phyloP scores from a whole-genome alignment of 1,140 invertebrate species.

The Agrilus planipennis region DNA sequence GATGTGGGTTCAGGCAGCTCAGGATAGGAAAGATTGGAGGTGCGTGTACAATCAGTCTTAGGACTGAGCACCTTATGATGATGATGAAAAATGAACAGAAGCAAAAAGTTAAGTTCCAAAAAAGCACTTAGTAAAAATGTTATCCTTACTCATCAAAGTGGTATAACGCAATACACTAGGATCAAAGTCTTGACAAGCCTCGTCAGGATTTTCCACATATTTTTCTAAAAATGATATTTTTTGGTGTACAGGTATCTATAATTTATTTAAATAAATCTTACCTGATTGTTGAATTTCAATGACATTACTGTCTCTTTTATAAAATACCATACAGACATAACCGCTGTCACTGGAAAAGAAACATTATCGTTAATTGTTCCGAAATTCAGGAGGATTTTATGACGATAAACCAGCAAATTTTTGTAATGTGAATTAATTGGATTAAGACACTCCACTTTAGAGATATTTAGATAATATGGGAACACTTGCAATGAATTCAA shows the following conservation, averaged over 20 bases:
- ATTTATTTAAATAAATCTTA: slow-evolving; percentile 7
- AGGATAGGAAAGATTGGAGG: too few species aligned
- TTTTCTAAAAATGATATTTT: slow-evolving; percentile 17
- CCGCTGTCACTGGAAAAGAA: slow-evolving; percentile 60
- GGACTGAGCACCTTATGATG: too few species aligned
- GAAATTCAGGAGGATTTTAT: background rate
- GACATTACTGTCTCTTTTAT: slow-evolving; percentile 64
- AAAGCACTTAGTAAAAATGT: background rate
- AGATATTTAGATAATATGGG: background rate
- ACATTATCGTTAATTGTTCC: background rate
- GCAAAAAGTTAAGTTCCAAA: background rate
- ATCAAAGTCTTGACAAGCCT: slow-evolving; percentile 45
- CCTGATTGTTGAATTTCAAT: slow-evolving; percentile 60
- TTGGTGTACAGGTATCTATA: slow-evolving; percentile 3
- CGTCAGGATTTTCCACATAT: slow-evolving; percentile 39
- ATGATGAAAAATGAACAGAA: too few species aligned
- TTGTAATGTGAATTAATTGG: background rate
- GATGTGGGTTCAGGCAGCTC: too few species aligned
- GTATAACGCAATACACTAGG: slow-evolving; percentile 60
- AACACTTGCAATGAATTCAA: slow-evolving; percentile 7
- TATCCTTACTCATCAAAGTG: slow-evolving; percentile 71
- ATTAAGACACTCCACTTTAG: background rate
- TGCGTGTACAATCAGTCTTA: too few species aligned
- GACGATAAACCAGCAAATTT: background rate
- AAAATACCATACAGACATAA: slow-evolving; percentile 75